Base-by-base conservation (phyloP, 2,113 vertebrate genomes). In the Salvelinus sp. region DNA sequence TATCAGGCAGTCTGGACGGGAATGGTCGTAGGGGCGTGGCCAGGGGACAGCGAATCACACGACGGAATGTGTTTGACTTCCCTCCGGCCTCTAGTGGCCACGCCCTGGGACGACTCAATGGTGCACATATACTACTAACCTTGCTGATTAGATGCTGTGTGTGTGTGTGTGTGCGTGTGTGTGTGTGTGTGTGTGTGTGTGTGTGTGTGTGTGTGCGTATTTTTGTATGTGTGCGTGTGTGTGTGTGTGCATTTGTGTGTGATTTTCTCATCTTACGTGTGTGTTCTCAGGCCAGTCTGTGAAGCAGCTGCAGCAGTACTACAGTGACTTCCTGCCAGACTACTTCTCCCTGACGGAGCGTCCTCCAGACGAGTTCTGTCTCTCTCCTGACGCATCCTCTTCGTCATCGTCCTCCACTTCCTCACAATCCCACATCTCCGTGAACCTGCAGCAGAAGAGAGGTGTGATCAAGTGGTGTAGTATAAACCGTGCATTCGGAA, bases 281-380 rank as follows among this genome's bases (percentile, higher is more conserved):
- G 72, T 65, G 72, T 77, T 14, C 88, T 71, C 76, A 88, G 93
- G 93, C 47, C 95, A 92, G 20, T 88, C 92, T 9, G 75, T 93
- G 30, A 95, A 92, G 79, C 94, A 92, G 20, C 89, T 92, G 38
- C 94, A 94, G 82, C 38, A 94, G 82, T 95, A 92, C 86, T 96
- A 93, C 88, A 93, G 92, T 38, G 96, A 99, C 85, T 95, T 95
- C 82, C 94, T 96, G 87, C 96, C 95, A 0, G 97, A 99, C 80
- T 98, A 97, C 81, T 97, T 98, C 89, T 98, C 97, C 0, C 86
- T 98, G 90, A 93, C 95, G 0, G 98, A 99, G 91, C 97, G 94
- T 30, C 98, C 98, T 0, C 98, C 98, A 0, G 96, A 97, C 38
- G 98, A 99, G 88, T 99, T 99, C 89, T 99, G 97, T 80, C 94